Evolutionary conservation across 2,113 vertebrate species (phyloP).

Genomic region (Gymnobelideus leadbeateri): DNA sequence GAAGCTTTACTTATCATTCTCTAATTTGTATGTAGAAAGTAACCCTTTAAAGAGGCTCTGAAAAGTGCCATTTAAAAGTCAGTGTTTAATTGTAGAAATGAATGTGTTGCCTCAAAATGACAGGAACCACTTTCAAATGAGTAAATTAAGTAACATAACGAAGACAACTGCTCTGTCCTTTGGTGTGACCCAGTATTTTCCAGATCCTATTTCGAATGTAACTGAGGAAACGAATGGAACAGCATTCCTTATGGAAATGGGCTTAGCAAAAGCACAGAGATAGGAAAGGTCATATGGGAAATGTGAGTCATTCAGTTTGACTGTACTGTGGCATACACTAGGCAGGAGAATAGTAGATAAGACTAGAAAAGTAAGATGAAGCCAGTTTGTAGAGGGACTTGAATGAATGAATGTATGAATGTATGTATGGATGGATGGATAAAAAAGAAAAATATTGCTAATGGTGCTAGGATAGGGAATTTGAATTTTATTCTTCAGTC

Average conservation of each 20-base stretch:
- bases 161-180: not conserved
- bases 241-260: not conserved
- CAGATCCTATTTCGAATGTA: not conserved
- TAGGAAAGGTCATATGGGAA: not conserved
- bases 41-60: not conserved
- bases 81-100: not conserved
- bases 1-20: not conserved
- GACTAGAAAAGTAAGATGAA: not conserved
- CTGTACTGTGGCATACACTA: not conserved
- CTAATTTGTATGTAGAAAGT: not conserved
- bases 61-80: not conserved
- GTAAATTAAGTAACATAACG: not conserved
- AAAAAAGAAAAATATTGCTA: not conserved
- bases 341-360: not conserved
- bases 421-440: too few species aligned
- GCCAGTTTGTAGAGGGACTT: not conserved
- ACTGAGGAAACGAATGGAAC: not conserved
- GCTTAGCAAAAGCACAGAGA: not conserved
- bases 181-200: not conserved
- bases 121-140: not conserved
- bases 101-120: not conserved
- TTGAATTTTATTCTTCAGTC: not conserved
- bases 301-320: not conserved
- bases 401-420: not conserved
- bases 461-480: not conserved